Evolutionary conservation across 2,113 vertebrate genomes (phyloP).

Genomic region (Oreocharis arfaki): DNA sequence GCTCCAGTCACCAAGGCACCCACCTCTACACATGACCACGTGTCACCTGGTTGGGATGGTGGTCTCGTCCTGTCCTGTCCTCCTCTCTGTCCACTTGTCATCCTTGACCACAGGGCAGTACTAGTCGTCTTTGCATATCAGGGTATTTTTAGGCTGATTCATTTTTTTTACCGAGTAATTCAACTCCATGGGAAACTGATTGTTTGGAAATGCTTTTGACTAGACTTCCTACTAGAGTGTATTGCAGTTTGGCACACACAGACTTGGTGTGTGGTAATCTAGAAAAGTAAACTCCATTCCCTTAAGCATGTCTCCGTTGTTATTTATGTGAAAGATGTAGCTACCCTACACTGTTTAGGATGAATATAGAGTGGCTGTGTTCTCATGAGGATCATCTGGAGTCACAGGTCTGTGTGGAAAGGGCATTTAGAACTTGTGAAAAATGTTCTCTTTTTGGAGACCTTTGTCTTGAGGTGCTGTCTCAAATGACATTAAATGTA

Average conservation of each 20-base stretch:
- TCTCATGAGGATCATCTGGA: neutral
- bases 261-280: conserved; percentile 39
- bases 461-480: neutral
- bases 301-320: neutral
- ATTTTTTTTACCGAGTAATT: neutral
- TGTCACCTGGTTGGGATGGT: neutral
- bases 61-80: neutral
- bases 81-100: neutral
- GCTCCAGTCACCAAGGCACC: neutral
- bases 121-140: neutral
- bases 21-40: neutral
- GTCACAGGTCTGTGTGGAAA: neutral
- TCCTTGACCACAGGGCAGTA: neutral
- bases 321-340: neutral
- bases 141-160: neutral
- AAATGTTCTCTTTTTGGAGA: neutral
- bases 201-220: conserved; percentile 59
- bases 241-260: conserved; percentile 38
- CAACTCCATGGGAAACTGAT: conserved; percentile 43
- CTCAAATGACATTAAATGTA: neutral
- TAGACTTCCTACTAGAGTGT: conserved; percentile 51
- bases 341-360: neutral
- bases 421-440: neutral
- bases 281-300: conserved; percentile 3
- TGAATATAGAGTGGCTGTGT: neutral